Evolutionary conservation across 1,140 invertebrate species (phyloP).

Genomic region (Drosophila kurseongensis): DNA sequence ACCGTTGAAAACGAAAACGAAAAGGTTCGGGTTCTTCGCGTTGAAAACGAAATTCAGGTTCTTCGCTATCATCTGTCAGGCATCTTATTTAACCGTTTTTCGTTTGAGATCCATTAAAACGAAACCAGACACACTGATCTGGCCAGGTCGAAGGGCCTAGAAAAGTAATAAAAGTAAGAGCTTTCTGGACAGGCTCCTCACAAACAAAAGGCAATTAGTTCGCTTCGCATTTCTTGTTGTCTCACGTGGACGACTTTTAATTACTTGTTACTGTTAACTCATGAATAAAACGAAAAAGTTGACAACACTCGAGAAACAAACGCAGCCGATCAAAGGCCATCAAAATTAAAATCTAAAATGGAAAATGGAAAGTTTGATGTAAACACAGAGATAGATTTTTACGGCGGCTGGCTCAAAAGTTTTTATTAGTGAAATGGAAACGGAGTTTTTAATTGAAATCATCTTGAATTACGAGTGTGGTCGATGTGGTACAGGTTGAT

Average conservation of each 20-base stretch:
- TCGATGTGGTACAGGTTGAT: constrained; percentile 19
- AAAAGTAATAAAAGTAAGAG: constrained; percentile 59
- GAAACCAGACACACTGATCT: constrained; percentile 18
- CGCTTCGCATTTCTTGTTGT: constrained; percentile 40
- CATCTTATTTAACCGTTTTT: constrained; percentile 26
- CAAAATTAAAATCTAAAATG: constrained; percentile 65
- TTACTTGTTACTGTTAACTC: constrained; percentile 73
- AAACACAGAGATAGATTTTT: constrained; percentile 23
- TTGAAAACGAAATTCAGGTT: constrained; percentile 12
- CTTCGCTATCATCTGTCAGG: constrained; percentile 15
- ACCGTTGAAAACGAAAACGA: constrained; percentile 28
- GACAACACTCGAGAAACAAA: constrained; percentile 42
- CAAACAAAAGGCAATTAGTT: constrained; percentile 58
- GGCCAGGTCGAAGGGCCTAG: constrained; percentile 17
- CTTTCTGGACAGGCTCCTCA: constrained; percentile 44
- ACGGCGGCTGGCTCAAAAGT: constrained; percentile 35
- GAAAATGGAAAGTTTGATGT: constrained; percentile 50
- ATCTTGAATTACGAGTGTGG: constrained; percentile 37
- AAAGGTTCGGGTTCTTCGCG: constrained; percentile 2
- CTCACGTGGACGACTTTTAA: constrained; percentile 60
- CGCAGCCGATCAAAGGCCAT: constrained; percentile 45
- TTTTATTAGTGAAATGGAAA: constrained; percentile 54
- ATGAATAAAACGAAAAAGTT: constrained; percentile 61
- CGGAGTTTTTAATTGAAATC: constrained; percentile 45
- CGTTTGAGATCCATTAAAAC: constrained; percentile 22